phyloP scores from a whole-genome alignment of 2,113 vertebrate species.

The Chloebia gouldiae region DNA sequence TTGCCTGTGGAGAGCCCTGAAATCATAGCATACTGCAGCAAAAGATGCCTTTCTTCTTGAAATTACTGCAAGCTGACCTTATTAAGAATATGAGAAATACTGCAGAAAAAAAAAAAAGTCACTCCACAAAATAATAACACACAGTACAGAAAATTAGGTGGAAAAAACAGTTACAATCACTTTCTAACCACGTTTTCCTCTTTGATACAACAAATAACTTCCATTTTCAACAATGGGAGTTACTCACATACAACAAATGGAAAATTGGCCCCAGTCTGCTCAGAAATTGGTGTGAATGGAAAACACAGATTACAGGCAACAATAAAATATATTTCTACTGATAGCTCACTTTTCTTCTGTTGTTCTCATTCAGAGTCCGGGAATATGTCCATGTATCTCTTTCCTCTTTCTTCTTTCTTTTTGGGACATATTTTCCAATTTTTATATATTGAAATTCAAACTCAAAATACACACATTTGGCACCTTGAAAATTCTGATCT shows the following conservation, averaged over 20 bases:
- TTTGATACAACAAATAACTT: constrained; percentile 43
- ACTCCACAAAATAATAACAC: not conserved
- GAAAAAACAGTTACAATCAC: not conserved
- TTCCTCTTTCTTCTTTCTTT: not conserved
- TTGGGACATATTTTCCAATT: not conserved
- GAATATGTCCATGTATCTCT: not conserved
- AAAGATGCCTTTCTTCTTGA: not conserved
- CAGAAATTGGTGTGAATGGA: constrained; percentile 43
- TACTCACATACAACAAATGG: constrained; percentile 4
- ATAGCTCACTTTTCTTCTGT: constrained; percentile 4
- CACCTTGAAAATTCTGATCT: not conserved
- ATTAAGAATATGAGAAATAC: not conserved
- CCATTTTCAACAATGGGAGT: constrained; percentile 27
- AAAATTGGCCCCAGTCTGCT: constrained; percentile 17
- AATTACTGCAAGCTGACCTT: constrained; percentile 9
- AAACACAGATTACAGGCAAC: constrained; percentile 35
- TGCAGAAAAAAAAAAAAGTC: not conserved
- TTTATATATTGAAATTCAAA: not conserved
- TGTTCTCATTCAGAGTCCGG: not conserved
- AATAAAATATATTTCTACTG: constrained; percentile 27
- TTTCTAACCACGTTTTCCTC: not conserved
- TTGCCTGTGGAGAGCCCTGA: not conserved
- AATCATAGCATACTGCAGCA: not conserved
- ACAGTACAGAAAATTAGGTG: not conserved
- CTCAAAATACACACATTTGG: not conserved